Percentiles rank a stretch among this genome's conserved stretches.
phyloP scores from a whole-genome alignment of 2,797 vertebrate genomes.

The Sphenopsis melanotis region DNA sequence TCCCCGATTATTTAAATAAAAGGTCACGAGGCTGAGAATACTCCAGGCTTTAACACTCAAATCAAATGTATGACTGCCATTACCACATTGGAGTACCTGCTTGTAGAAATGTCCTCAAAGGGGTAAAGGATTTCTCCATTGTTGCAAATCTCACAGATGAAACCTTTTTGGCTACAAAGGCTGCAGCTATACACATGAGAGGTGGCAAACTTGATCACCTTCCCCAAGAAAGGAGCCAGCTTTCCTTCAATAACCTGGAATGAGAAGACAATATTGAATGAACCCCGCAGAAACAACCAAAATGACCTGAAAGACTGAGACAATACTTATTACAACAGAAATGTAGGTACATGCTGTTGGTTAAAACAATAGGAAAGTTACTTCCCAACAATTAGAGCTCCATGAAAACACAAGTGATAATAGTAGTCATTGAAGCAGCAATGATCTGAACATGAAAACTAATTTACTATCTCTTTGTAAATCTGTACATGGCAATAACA shows the following conservation, averaged over 20 bases:
- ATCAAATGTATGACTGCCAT: background rate
- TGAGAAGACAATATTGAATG: conserved; percentile 20
- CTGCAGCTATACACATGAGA: conserved; percentile 96
- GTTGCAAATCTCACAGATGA: conserved; percentile 98
- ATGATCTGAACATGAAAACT: background rate
- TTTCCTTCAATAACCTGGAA: conserved; percentile 96
- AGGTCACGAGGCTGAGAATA: background rate
- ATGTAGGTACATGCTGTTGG: background rate
- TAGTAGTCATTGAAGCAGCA: background rate
- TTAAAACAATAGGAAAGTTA: background rate
- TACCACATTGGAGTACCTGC: conserved; percentile 79
- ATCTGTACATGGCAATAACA: background rate
- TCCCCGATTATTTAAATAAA: background rate
- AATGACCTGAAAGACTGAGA: background rate
- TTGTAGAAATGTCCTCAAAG: conserved; percentile 93
- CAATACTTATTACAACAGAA: conserved; percentile 30
- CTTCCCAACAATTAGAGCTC: background rate
- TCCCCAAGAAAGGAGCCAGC: conserved; percentile 92
- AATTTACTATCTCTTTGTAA: background rate
- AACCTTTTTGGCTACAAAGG: conserved; percentile 96
- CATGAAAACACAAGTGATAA: background rate
- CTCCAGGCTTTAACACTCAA: background rate
- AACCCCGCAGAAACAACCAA: background rate
- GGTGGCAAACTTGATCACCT: conserved; percentile 97
- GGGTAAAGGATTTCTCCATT: conserved; percentile 95